A percentile compares a stretch with the other conserved stretches of the same genome.
Conservation (phyloP, 2,113 vertebrate species). For the Cisticola juncidis region DNA sequence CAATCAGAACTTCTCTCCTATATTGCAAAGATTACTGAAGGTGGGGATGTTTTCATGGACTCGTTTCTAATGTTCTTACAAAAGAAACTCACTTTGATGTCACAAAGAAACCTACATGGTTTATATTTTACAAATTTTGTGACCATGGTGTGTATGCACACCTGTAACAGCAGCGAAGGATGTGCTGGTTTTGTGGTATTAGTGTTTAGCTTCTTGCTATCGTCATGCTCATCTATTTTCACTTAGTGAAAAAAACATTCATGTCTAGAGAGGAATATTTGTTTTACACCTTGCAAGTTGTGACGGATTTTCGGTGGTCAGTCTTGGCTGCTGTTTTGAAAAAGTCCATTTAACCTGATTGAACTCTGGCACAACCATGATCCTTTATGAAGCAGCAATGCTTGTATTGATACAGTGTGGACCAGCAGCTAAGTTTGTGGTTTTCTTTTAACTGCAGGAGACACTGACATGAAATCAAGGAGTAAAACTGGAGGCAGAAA, state of each 20-base stretch:
- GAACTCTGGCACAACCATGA: neutral
- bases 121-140: neutral
- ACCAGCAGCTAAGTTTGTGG: neutral
- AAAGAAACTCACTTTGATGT: neutral
- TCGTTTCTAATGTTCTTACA: neutral
- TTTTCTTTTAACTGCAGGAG: slow-evolving; percentile 64
- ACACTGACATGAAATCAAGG: slow-evolving; percentile 65
- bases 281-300: neutral
- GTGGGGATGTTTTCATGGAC: slow-evolving; percentile 60
- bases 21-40: slow-evolving; percentile 84
- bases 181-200: neutral
- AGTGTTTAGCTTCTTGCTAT: neutral
- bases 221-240: neutral
- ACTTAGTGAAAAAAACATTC: neutral
- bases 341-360: neutral
- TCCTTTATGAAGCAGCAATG: neutral
- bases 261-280: neutral
- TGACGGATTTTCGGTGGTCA: neutral
- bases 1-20: slow-evolving; percentile 85
- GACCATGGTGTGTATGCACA: neutral
- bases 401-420: neutral
- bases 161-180: neutral
- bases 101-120: neutral
- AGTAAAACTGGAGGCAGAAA: slow-evolving; percentile 50
- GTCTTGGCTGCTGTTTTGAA: neutral